Conservation (phyloP, 2,888 invertebrate species). For the Erannis defoliaria region DNA sequence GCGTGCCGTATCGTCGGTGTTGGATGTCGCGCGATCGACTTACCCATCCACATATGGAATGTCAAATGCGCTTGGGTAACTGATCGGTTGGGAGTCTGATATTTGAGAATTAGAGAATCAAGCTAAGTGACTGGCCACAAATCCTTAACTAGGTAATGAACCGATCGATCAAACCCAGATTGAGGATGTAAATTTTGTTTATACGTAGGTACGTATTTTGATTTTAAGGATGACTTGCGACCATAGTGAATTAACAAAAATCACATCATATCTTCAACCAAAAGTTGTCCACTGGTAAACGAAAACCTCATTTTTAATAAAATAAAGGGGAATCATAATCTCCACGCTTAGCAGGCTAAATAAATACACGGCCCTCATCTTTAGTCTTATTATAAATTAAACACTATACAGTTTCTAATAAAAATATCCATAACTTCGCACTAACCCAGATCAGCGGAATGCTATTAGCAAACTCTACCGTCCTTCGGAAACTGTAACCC, state of each 20-base stretch:
- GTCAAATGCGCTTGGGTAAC: slow-evolving; percentile 59
- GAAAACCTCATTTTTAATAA: too few species aligned
- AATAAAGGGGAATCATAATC: too few species aligned
- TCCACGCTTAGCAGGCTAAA: too few species aligned
- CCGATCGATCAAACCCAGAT: too few species aligned
- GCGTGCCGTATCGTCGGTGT: slow-evolving; percentile 77
- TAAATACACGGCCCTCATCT: too few species aligned
- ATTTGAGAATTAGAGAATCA: not conserved
- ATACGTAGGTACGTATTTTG: too few species aligned
- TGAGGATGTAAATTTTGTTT: too few species aligned
- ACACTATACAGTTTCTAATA: slow-evolving; percentile 5
- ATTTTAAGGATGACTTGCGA: too few species aligned
- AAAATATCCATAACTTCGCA: slow-evolving; percentile 30
- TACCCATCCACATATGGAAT: slow-evolving; percentile 77
- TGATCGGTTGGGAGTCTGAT: slow-evolving; percentile 9
- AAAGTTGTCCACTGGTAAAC: too few species aligned
- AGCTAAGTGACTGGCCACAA: not conserved
- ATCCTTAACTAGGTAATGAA: not conserved
- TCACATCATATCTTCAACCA: too few species aligned
- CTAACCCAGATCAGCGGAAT: slow-evolving; percentile 33
- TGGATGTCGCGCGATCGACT: slow-evolving; percentile 71
- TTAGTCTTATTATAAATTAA: too few species aligned
- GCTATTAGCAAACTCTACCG: slow-evolving; percentile 32
- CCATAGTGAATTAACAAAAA: too few species aligned
- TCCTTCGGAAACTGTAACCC: slow-evolving; percentile 42